Conservation (phyloP, 2,113 vertebrate genomes). For the Gopherus evgoodei region DNA sequence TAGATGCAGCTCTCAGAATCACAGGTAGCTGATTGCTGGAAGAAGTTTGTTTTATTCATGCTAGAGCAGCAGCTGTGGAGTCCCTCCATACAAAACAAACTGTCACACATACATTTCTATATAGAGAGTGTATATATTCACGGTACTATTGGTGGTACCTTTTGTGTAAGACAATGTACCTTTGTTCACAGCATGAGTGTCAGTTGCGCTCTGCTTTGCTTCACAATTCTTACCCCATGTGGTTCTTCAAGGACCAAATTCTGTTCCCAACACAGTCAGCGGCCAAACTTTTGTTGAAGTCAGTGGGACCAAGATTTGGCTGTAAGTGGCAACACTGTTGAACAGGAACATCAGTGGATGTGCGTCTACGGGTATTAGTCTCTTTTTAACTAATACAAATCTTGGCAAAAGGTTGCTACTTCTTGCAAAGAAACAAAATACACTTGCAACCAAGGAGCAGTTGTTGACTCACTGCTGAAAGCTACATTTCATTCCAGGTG, state of each 20-base stretch:
- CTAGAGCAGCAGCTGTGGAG: accelerated
- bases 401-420: constrained; percentile 50
- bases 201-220: constrained; percentile 14
- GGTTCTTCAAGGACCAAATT: not conserved
- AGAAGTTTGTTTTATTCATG: not conserved
- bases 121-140: not conserved
- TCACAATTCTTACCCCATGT: not conserved
- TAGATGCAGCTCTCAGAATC: not conserved
- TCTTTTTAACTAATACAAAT: constrained; percentile 43
- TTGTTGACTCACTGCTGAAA: constrained; percentile 64
- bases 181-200: not conserved
- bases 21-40: not conserved
- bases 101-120: accelerated
- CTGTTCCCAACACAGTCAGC: not conserved
- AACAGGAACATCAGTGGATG: not conserved
- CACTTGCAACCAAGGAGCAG: constrained; percentile 39
- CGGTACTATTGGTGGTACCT: not conserved
- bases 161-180: not conserved
- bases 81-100: not conserved
- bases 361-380: constrained; percentile 24
- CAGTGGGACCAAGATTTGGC: not conserved
- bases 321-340: not conserved
- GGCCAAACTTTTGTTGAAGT: not conserved
- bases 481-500: constrained; percentile 65
- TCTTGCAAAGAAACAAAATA: constrained; percentile 59